Conservation (phyloP, 2,797 vertebrate genomes). For the Varecia variegata region DNA sequence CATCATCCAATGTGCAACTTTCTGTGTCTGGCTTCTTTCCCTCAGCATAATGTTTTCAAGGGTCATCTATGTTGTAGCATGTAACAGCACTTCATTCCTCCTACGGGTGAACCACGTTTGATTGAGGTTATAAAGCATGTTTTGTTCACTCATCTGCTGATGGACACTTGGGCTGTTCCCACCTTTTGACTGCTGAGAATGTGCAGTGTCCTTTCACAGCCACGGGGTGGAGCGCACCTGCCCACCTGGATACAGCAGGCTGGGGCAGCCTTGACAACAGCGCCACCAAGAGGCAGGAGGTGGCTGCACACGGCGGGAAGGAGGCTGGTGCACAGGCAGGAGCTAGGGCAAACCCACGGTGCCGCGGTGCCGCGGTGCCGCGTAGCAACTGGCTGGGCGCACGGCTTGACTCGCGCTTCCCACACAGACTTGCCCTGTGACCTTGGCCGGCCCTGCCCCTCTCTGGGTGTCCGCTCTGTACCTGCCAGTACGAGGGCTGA, state of each 20-base stretch:
- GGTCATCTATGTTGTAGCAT: rapidly evolving
- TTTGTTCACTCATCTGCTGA: neutral
- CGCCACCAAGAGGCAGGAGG: neutral
- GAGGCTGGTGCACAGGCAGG: neutral
- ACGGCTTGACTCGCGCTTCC: neutral
- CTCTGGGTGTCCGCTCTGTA: neutral
- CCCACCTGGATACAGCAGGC: neutral
- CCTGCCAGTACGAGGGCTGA: neutral
- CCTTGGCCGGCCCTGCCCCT: neutral
- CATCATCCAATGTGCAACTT: neutral
- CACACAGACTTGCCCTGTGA: neutral
- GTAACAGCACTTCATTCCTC: neutral
- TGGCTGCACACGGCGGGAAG: neutral
- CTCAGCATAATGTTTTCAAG: neutral
- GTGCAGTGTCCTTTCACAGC: neutral
- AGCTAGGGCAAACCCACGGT: neutral
- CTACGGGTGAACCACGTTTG: rapidly evolving
- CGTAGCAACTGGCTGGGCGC: neutral
- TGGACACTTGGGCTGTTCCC: neutral
- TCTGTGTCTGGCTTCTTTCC: neutral
- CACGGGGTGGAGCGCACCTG: neutral
- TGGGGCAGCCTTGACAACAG: no score
- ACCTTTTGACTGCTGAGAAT: neutral
- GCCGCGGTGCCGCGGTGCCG: rapidly evolving
- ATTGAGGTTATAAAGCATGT: rapidly evolving